Conservation (phyloP, 2,113 vertebrate species). For the Vombatus ursinus region DNA sequence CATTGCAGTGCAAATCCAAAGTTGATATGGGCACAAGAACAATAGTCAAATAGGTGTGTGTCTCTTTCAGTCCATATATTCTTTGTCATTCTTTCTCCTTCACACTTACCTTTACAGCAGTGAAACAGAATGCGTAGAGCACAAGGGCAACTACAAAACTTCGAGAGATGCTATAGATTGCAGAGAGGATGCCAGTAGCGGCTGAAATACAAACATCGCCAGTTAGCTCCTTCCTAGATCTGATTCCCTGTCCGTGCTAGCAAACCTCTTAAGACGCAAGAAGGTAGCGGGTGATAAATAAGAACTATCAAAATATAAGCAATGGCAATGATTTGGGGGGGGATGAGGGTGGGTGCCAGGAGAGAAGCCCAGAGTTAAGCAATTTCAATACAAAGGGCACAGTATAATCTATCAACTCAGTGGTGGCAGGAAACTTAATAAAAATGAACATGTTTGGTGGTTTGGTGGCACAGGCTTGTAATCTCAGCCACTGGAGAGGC, state of each 20-base stretch:
- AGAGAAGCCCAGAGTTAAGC: neutral
- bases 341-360: too few species aligned
- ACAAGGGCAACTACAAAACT: constrained; percentile 87
- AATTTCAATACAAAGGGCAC: neutral
- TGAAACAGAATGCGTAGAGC: constrained; percentile 93
- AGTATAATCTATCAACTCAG: neutral
- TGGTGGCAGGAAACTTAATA: neutral
- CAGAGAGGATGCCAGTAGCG: constrained; percentile 90
- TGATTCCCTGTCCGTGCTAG: neutral
- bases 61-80: neutral
- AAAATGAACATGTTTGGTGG: neutral
- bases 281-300: too few species aligned
- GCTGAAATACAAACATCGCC: constrained; percentile 85
- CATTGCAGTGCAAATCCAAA: neutral
- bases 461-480: neutral
- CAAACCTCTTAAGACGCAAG: rapidly evolving
- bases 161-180: constrained; percentile 90
- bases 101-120: constrained; percentile 92
- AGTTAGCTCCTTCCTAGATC: neutral
- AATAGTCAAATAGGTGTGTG: neutral
- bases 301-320: neutral
- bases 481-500: neutral
- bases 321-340: neutral
- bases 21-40: neutral
- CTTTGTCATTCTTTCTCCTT: neutral